These are phyloP conservation scores for Ranitomeya imitator DNA, from an alignment of 2,113 vertebrate genomes.

Conservation along the genomic window DNA sequence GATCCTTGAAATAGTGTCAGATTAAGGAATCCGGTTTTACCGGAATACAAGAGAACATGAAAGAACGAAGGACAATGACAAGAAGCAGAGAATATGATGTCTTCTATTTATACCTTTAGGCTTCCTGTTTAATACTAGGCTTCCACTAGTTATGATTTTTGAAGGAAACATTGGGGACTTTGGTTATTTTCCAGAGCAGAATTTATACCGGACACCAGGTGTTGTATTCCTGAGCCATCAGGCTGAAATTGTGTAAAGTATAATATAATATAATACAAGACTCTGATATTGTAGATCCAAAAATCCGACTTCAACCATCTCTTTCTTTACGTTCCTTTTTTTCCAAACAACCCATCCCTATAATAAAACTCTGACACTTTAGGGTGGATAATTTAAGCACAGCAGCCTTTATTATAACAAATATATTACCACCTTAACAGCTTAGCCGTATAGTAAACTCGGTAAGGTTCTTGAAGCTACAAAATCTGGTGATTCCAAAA, in stretches of 20 bases:
- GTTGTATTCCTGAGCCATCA: neutral
- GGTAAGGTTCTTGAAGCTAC: too few species aligned
- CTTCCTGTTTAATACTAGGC: constrained; percentile 49
- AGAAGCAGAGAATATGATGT: constrained; percentile 53
- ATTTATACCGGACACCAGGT: constrained; percentile 13
- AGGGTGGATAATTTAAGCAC: too few species aligned
- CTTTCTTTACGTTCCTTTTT: too few species aligned
- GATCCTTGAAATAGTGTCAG: constrained; percentile 15
- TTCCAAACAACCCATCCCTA: too few species aligned
- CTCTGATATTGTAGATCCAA: too few species aligned
- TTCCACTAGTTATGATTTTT: constrained; percentile 20
- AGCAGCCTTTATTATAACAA: too few species aligned
- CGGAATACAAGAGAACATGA: constrained; percentile 26
- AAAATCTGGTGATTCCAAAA: too few species aligned
- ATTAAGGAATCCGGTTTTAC: constrained; percentile 28
- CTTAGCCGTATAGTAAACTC: too few species aligned
- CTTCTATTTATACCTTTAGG: constrained; percentile 36
- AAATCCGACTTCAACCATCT: too few species aligned
- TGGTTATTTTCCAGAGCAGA: neutral
- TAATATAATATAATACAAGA: neutral
- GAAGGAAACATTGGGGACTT: constrained; percentile 8
- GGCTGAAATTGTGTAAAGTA: neutral
- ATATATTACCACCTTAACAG: too few species aligned
- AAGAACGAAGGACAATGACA: constrained; percentile 43
- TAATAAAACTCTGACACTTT: too few species aligned